A percentile compares a stretch with the other conserved stretches of the same genome.
phyloP scores from a whole-genome alignment of 2,113 vertebrate genomes.

The Eptesicus fuscus region DNA sequence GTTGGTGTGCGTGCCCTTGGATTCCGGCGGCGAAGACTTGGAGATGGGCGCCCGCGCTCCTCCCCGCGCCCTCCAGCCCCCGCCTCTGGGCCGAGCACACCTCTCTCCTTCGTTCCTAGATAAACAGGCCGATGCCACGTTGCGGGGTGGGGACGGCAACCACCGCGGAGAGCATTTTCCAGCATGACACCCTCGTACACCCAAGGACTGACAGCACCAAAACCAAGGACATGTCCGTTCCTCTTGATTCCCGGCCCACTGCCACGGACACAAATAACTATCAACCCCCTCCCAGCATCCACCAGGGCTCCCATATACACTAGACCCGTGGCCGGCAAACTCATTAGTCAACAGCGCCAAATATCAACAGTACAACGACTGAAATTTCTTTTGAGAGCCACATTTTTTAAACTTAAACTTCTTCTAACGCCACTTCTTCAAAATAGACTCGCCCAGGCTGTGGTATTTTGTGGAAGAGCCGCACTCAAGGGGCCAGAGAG shows the following conservation, averaged over 20 bases:
- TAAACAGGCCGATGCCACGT: not conserved
- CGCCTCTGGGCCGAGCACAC: not conserved
- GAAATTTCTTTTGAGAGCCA: no score
- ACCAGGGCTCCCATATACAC: not conserved
- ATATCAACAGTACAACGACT: no score
- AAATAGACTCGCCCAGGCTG: no score
- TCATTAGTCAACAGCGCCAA: no score
- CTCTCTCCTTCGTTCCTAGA: accelerated
- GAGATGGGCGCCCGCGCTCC: accelerated
- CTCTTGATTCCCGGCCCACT: slow-evolving; percentile 30
- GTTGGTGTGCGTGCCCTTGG: not conserved
- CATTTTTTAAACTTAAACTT: no score
- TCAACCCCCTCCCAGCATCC: not conserved
- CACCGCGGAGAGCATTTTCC: not conserved
- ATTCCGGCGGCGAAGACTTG: accelerated
- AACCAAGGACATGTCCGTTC: not conserved
- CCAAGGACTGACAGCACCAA: not conserved
- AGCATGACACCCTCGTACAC: not conserved
- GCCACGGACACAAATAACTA: not conserved
- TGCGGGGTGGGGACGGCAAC: not conserved
- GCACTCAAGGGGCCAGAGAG: no score
- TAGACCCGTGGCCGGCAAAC: no score
- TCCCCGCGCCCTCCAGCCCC: not conserved
- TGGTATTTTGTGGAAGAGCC: no score
- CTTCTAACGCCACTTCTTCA: no score